phyloP scores from a whole-genome alignment of 1,140 invertebrate species.

The Andricus grossulariae region DNA sequence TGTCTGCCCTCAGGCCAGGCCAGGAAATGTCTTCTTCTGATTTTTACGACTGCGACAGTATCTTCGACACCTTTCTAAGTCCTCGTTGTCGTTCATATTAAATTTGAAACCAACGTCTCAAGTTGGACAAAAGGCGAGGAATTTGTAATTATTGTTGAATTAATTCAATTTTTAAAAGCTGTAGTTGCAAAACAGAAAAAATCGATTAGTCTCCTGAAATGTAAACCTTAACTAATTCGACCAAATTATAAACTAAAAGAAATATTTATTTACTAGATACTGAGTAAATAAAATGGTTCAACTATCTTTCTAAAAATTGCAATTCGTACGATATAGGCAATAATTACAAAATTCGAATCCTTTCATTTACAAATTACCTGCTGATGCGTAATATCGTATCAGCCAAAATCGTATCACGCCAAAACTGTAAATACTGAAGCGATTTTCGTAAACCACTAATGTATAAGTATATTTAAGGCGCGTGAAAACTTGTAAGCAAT shows the following conservation, averaged over 20 bases:
- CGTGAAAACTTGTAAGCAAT: neutral
- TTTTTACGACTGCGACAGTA: neutral
- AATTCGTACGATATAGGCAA: too few relatives aligned
- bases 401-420: neutral
- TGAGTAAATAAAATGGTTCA: too few relatives aligned
- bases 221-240: too few relatives aligned
- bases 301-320: too few relatives aligned
- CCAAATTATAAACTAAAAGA: too few relatives aligned
- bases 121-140: neutral
- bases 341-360: too few relatives aligned
- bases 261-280: too few relatives aligned
- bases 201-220: too few relatives aligned
- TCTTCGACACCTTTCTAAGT: neutral
- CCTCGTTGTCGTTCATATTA: neutral
- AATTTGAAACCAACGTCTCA: neutral
- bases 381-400: too few relatives aligned
- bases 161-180: too few relatives aligned
- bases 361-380: too few relatives aligned
- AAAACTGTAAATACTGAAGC: slow-evolving; percentile 31
- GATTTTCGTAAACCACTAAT: neutral
- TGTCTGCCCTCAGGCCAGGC: slow-evolving; percentile 70
- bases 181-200: too few relatives aligned
- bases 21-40: slow-evolving; percentile 60
- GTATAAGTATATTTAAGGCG: slow-evolving; percentile 18
- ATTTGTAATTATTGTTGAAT: neutral